These are phyloP conservation scores for Barnardius zonarius DNA, from an alignment of 2,113 vertebrate species.

Conservation along the genomic window DNA sequence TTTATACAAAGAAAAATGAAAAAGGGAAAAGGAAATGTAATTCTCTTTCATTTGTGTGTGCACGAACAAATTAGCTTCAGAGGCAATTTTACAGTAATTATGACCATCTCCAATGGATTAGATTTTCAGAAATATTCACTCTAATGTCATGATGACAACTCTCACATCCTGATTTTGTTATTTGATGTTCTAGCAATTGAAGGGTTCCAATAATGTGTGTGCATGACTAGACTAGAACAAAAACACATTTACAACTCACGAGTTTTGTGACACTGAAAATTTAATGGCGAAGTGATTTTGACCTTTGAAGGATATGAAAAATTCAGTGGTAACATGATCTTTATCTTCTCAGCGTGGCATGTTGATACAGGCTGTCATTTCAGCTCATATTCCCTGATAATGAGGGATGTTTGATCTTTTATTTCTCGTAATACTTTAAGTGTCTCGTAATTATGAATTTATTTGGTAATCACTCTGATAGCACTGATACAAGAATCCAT, in stretches of 20 bases:
- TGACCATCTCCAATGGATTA: slow-evolving; percentile 63
- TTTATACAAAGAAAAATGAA: neutral
- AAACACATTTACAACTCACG: slow-evolving; percentile 43
- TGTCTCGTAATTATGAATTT: slow-evolving; percentile 53
- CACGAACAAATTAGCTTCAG: slow-evolving; percentile 49
- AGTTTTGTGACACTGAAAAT: slow-evolving; percentile 59
- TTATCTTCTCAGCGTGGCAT: slow-evolving; percentile 46
- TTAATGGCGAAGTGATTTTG: slow-evolving; percentile 63
- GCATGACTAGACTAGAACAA: slow-evolving; percentile 57
- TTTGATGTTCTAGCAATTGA: slow-evolving; percentile 54
- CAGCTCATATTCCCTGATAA: slow-evolving; percentile 32
- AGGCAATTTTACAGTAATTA: slow-evolving; percentile 67
- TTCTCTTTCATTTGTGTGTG: slow-evolving; percentile 47
- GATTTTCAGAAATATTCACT: slow-evolving; percentile 46
- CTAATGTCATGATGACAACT: slow-evolving; percentile 24
- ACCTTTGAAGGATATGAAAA: slow-evolving; percentile 70
- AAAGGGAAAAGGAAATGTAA: neutral
- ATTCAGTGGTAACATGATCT: slow-evolving; percentile 58
- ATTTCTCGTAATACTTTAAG: slow-evolving; percentile 16
- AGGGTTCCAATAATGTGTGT: slow-evolving; percentile 41
- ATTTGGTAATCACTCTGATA: slow-evolving; percentile 36
- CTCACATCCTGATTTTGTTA: slow-evolving; percentile 24
- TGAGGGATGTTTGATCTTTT: slow-evolving; percentile 59
- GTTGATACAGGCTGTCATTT: slow-evolving; percentile 37
- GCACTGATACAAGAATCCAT: neutral